Percentiles rank a stretch among this genome's conserved stretches.
phyloP scores from a whole-genome alignment of 2,888 invertebrate species.

The Priocnemis perturbator region DNA sequence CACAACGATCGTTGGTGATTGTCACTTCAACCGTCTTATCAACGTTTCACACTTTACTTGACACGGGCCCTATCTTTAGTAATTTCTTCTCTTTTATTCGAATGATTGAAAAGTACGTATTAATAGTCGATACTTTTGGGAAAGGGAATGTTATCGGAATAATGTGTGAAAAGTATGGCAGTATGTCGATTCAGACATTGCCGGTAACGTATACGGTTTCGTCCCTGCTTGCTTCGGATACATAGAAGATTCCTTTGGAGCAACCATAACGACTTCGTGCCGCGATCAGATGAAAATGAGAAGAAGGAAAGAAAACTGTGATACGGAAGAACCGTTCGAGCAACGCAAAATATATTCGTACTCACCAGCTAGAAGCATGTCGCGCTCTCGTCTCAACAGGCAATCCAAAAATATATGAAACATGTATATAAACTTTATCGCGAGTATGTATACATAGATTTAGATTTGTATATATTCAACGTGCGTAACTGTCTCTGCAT shows the following conservation, averaged over 20 bases:
- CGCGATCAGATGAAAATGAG: background rate
- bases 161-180: no score
- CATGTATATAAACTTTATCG: constrained; percentile 45
- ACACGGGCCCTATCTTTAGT: no score
- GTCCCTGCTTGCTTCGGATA: background rate
- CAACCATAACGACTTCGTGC: background rate
- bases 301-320: background rate
- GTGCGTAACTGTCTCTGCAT: constrained; percentile 5
- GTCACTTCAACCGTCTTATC: no score
- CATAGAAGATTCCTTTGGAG: background rate
- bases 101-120: no score
- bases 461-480: constrained; percentile 24
- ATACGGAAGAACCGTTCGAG: background rate
- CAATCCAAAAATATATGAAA: constrained; percentile 64
- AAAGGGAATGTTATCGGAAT: no score
- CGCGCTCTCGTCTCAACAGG: constrained; percentile 57
- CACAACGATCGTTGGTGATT: no score
- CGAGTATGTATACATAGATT: constrained; percentile 29
- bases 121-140: no score
- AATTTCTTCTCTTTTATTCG: no score
- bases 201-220: background rate
- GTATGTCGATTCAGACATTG: no score
- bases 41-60: no score
- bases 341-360: background rate
- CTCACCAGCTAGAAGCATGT: constrained; percentile 57